A percentile compares a stretch with the other conserved stretches of the same genome.
phyloP scores from a whole-genome alignment of 2,797 vertebrate species.

The Protosalanx chinensis region DNA sequence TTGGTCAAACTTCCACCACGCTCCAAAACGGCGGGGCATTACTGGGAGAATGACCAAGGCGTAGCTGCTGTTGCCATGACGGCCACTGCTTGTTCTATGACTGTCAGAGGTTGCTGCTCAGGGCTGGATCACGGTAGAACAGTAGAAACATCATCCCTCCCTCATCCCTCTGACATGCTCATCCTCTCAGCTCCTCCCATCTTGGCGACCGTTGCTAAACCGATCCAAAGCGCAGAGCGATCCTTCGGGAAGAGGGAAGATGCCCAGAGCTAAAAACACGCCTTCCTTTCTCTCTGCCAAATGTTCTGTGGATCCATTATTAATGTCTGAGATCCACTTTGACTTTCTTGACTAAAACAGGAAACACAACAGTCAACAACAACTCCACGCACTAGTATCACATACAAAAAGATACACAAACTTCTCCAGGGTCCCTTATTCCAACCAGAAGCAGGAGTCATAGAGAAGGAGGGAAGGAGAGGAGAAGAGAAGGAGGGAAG shows the following conservation, averaged over 20 bases:
- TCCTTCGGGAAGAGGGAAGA: constrained; percentile 47
- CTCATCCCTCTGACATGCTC: constrained; percentile 10
- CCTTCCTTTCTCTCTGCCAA: constrained; percentile 46
- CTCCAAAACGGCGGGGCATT: constrained; percentile 22
- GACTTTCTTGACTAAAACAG: constrained; percentile 37
- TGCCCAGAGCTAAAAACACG: constrained; percentile 48
- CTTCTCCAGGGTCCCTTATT: constrained; percentile 32
- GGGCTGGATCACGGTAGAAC: constrained; percentile 36
- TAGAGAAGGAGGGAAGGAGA: constrained; percentile 20
- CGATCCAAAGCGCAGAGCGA: constrained; percentile 30
- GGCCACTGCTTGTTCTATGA: constrained; percentile 45
- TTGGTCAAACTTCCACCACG: constrained; percentile 42
- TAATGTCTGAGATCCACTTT: constrained; percentile 63
- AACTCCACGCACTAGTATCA: constrained; percentile 20
- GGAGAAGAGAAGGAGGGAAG: constrained; percentile 1
- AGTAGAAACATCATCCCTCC: constrained; percentile 31
- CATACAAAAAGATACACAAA: constrained; percentile 26
- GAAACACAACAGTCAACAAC: background rate
- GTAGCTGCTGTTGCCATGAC: constrained; percentile 36
- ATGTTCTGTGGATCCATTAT: constrained; percentile 62
- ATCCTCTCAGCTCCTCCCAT: constrained; percentile 31
- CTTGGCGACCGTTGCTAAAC: constrained; percentile 19
- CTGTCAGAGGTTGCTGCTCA: constrained; percentile 34
- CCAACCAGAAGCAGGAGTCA: background rate
- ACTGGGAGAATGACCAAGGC: constrained; percentile 41